Base-by-base conservation (phyloP, 2,888 invertebrate species). In the Macaria notata region DNA sequence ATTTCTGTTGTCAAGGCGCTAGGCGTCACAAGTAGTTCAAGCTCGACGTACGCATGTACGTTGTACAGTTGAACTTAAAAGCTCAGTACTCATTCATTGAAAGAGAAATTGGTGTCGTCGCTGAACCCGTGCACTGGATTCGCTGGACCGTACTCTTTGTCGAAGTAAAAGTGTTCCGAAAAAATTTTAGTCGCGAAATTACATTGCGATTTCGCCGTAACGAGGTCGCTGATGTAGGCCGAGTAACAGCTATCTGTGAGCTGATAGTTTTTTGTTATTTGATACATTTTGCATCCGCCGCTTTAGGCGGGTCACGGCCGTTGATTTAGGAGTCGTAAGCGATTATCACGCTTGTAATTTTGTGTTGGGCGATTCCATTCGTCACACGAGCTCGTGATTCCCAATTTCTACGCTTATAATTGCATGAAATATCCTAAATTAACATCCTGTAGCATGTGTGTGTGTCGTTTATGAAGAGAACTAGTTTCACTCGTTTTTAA, bases 131-230 rank as follows among this genome's bases (percentile, higher is more conserved):
- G 75, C 76, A 68, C 68, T 69, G 71, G 68, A 70, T 70, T 61
- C 72, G 76, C 77, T 78, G 81, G 76, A 78, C 75, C 76, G 79
- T 78, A 74, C 75, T 77, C 75, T 76, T 76, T 81, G 84, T 75
- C 84, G 71, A 87, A 91, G 90, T 91, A 91, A 91, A 90, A 90
- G 90, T 90, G 90, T 88, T 90, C 88, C 88, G 81, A 89, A 89
- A 65, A 56, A 87, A 88, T 79, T 86, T 82, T 81, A 81, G 80
- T 88, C 86, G 90, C 91, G 81, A 91, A 91, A 89, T 89, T 88
- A 87, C 88, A 88, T 88, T 86, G 90, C 90, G 87, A 89, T 90
- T 90, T 90, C 86, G 88, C 87, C 78, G 81, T 77, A 88, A 88
- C 89, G 81, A 80, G 91, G 90, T 81, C 84, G 80, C 66, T 61